A percentile compares a stretch with the other conserved stretches of the same genome.
Conservation (phyloP, 2,113 vertebrate genomes). For the Anhinga anhinga region DNA sequence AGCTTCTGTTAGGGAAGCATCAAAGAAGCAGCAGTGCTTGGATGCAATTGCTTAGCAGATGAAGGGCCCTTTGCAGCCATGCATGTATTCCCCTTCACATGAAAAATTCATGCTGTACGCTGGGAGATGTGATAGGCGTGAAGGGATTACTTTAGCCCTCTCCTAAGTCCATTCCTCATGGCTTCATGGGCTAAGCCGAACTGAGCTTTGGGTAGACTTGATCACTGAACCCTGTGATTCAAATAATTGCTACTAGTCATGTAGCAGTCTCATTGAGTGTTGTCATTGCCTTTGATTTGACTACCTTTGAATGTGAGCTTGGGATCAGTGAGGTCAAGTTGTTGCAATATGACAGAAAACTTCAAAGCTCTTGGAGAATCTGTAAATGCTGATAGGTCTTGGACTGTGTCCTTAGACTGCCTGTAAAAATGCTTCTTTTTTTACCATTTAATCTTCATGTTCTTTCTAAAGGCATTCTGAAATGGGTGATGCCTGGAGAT, state of each 20-base stretch:
- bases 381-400: not conserved
- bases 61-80: not conserved
- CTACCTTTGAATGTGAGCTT: not conserved
- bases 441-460: not conserved
- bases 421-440: not conserved
- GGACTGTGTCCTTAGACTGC: not conserved
- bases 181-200: not conserved
- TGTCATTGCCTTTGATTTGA: not conserved
- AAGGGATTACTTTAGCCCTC: not conserved
- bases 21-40: not conserved
- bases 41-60: accelerated
- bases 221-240: not conserved
- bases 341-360: not conserved
- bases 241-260: not conserved
- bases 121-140: not conserved
- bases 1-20: not conserved
- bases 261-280: not conserved
- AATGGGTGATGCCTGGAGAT: not conserved
- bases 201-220: not conserved
- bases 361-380: not conserved
- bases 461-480: not conserved
- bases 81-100: not conserved
- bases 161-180: not conserved
- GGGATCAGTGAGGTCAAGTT: not conserved
- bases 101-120: not conserved